phyloP scores from a whole-genome alignment of 2,797 vertebrate genomes.

The Pseudomugil tenellus region DNA sequence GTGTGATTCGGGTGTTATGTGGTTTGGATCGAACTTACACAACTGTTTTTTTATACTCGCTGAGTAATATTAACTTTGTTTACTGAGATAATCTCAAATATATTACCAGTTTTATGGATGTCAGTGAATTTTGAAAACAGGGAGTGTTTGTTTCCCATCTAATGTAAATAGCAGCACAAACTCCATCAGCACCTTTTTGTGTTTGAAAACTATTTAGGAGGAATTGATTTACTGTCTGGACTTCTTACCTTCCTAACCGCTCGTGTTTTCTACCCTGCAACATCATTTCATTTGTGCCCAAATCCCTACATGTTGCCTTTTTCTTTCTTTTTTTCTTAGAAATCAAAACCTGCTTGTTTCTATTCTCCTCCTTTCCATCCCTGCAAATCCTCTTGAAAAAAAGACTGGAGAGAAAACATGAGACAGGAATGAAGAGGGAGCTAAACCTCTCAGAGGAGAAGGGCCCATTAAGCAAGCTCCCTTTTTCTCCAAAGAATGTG shows the following conservation, averaged over 20 bases:
- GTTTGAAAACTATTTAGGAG: background rate
- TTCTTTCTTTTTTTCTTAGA: background rate
- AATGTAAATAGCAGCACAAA: background rate
- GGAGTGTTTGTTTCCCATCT: slow-evolving; percentile 5
- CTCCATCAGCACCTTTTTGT: background rate
- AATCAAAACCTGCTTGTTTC: slow-evolving; percentile 57
- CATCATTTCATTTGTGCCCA: slow-evolving; percentile 55
- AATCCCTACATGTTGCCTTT: slow-evolving; percentile 40
- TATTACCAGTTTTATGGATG: slow-evolving; percentile 26
- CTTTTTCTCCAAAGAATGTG: slow-evolving; percentile 65
- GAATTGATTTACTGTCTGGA: slow-evolving; percentile 29
- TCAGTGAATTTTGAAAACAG: slow-evolving; percentile 14
- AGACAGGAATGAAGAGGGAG: slow-evolving; percentile 60
- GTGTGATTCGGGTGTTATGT: slow-evolving; percentile 4
- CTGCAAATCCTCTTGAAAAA: slow-evolving; percentile 60
- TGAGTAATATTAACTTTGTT: slow-evolving; percentile 27
- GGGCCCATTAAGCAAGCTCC: slow-evolving; percentile 70
- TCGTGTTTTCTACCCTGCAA: slow-evolving; percentile 14
- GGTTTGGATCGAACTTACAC: slow-evolving; percentile 13
- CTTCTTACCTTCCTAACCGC: slow-evolving; percentile 19
- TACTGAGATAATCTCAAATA: slow-evolving; percentile 53
- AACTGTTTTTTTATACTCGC: slow-evolving; percentile 28
- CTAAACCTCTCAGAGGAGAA: slow-evolving; percentile 64
- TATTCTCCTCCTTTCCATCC: slow-evolving; percentile 50
- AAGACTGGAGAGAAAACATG: slow-evolving; percentile 61